phyloP scores from a whole-genome alignment of 2,888 invertebrate genomes.

The Dryadula phaetusa region DNA sequence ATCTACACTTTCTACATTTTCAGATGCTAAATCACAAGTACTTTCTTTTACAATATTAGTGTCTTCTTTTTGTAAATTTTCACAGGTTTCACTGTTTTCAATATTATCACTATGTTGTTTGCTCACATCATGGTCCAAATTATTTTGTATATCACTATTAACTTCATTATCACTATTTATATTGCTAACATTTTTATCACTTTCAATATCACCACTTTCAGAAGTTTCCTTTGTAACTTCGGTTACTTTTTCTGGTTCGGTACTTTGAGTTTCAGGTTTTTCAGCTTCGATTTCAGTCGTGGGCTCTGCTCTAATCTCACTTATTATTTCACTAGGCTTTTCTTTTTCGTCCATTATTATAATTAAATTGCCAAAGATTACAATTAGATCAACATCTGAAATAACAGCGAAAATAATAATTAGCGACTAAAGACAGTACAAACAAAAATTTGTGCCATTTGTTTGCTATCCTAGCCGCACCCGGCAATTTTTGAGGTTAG shows the following conservation, averaged over 20 bases:
- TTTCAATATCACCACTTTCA: slow-evolving; percentile 46
- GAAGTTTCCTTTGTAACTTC: slow-evolving; percentile 38
- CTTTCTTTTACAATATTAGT: slow-evolving; percentile 1
- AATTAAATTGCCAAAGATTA: slow-evolving; percentile 59
- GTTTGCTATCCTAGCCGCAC: slow-evolving; percentile 52
- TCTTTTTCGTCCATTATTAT: slow-evolving; percentile 74
- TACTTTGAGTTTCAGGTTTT: slow-evolving; percentile 13
- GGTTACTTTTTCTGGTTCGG: slow-evolving; percentile 23
- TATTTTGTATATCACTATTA: slow-evolving; percentile 62
- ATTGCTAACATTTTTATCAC: slow-evolving; percentile 50
- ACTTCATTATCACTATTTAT: slow-evolving; percentile 46
- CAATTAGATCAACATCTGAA: slow-evolving; percentile 64
- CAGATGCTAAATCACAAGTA: background rate
- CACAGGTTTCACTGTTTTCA: slow-evolving; percentile 55
- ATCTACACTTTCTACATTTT: slow-evolving; percentile 17
- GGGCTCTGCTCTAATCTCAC: slow-evolving; percentile 47
- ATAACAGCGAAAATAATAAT: slow-evolving; percentile 45
- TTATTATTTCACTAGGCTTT: slow-evolving; percentile 52
- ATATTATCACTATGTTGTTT: slow-evolving; percentile 56
- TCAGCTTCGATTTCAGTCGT: slow-evolving; percentile 23
- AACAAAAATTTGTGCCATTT: slow-evolving; percentile 16
- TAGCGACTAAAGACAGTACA: background rate
- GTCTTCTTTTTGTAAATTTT: slow-evolving; percentile 39
- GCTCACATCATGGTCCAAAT: slow-evolving; percentile 63
- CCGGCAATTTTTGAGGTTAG: slow-evolving; percentile 79